Conservation (phyloP, 2,113 vertebrate species). For the Copsychus sechellarum region DNA sequence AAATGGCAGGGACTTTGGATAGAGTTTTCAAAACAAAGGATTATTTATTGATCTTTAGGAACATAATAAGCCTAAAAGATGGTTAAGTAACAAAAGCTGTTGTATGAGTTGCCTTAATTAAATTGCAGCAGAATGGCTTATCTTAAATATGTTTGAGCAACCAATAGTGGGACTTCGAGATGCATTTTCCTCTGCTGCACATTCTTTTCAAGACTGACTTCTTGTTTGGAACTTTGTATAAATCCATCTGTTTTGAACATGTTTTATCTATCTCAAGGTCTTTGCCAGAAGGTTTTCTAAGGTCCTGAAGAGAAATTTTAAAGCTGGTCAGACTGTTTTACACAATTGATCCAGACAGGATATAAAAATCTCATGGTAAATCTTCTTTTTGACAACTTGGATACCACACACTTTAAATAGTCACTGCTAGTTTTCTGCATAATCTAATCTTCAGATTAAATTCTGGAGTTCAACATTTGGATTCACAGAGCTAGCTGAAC, state of each 20-base stretch:
- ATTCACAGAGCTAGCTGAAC: neutral
- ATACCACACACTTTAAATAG: neutral
- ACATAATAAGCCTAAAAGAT: neutral
- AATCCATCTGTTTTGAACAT: neutral
- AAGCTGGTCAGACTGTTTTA: neutral
- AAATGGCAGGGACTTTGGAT: neutral
- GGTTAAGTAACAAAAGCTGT: neutral
- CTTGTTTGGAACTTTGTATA: neutral
- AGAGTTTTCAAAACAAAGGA: neutral
- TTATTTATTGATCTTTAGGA: neutral
- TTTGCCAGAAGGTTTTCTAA: neutral
- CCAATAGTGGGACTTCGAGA: neutral
- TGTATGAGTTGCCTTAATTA: neutral
- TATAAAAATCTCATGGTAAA: neutral
- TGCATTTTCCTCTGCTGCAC: neutral
- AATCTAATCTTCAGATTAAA: neutral
- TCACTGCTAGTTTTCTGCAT: neutral
- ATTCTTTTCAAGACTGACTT: neutral
- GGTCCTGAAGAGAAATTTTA: neutral
- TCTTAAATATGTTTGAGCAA: neutral
- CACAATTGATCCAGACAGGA: accelerated
- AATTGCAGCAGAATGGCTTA: neutral
- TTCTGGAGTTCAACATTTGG: neutral
- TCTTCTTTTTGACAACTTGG: neutral
- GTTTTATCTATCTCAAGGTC: neutral